Evolutionary conservation across 2,113 vertebrate genomes (phyloP).

Genomic region (Corydoras maculifer): DNA sequence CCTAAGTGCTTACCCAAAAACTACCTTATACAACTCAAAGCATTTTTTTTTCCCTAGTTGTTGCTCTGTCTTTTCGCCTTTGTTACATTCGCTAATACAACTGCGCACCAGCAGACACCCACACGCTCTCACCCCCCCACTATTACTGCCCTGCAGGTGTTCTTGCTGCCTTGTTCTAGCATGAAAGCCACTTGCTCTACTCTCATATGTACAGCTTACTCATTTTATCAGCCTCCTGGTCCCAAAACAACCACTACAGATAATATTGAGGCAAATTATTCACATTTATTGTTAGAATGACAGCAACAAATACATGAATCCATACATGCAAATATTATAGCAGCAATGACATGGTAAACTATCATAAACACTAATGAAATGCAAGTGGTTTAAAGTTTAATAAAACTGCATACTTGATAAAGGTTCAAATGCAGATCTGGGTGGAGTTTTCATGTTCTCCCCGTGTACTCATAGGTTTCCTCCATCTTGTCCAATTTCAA

Average conservation of each 20-base stretch:
- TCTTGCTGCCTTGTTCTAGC: constrained; percentile 27
- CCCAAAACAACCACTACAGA: constrained; percentile 26
- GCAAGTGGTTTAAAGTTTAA: neutral
- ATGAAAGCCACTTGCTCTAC: constrained; percentile 30
- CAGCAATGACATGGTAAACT: neutral
- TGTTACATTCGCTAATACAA: neutral
- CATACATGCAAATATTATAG: constrained; percentile 7
- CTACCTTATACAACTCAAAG: neutral
- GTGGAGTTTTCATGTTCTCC: no score
- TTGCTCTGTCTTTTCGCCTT: neutral
- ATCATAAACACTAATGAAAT: neutral
- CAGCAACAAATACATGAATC: constrained; percentile 2
- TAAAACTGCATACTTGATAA: constrained; percentile 1
- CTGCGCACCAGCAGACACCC: neutral
- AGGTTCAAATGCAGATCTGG: no score
- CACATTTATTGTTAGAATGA: constrained; percentile 1
- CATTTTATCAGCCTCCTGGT: constrained; percentile 24
- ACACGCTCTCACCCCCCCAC: neutral
- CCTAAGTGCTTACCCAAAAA: no score
- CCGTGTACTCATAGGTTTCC: no score
- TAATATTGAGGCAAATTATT: constrained; percentile 21
- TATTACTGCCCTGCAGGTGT: constrained; percentile 1
- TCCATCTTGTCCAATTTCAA: no score
- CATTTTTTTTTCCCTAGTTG: neutral
- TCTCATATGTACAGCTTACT: constrained; percentile 19